Conservation (phyloP, 2,797 vertebrate genomes). For the Eurystomus glaucurus region DNA sequence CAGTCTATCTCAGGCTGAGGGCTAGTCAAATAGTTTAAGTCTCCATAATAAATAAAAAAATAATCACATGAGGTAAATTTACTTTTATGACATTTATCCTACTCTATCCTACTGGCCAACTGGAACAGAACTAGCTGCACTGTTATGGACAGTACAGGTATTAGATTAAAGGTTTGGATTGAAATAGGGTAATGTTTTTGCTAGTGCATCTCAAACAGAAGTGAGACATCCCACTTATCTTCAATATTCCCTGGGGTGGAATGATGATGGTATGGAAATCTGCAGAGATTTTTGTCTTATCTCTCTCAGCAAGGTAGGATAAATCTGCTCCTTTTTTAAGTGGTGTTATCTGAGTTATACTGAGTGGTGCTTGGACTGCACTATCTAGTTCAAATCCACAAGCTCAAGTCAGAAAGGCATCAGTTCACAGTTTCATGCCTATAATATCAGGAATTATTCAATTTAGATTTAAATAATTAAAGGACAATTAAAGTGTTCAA, state of each 20-base stretch:
- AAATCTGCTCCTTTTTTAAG: neutral
- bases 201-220: neutral
- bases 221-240: neutral
- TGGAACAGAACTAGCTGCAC: neutral
- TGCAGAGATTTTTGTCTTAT: neutral
- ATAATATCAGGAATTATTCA: neutral
- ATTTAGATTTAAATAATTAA: neutral
- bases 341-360: neutral
- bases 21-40: neutral
- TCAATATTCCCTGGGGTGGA: neutral
- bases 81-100: neutral
- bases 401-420: neutral
- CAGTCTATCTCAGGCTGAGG: neutral
- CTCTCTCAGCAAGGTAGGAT: neutral
- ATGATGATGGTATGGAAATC: neutral
- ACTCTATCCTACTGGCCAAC: neutral
- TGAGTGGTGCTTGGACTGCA: neutral
- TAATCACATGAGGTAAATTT: neutral
- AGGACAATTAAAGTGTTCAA: neutral
- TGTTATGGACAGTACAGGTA: neutral
- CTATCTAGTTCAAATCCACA: neutral
- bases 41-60: neutral
- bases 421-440: neutral
- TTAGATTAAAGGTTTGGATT: neutral
- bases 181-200: neutral